Base-by-base conservation (phyloP, 1,140 invertebrate species). In the Lordiphosa stackelbergi region DNA sequence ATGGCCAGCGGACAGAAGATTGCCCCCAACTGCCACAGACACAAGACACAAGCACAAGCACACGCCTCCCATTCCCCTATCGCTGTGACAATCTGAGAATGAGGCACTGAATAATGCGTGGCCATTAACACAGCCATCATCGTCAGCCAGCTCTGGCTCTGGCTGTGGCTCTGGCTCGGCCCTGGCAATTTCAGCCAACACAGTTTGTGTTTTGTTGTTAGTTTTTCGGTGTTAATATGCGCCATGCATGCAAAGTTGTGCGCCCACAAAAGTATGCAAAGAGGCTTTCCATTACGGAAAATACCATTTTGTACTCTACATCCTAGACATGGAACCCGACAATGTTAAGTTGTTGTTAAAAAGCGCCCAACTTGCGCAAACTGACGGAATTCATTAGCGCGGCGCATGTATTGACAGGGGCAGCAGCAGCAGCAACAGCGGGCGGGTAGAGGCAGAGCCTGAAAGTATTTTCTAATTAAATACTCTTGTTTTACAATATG, bases 401-500 rank as follows among this genome's bases (percentile, higher is more conserved):
- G 49, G 53, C 66, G 28, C 45, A 42, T 24, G 47, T 65, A 73
- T 73, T 71, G 71, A 73, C 70, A 51, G 42, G 28, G 16, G 42
- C 22, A 24, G 5, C n/a, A 8, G 9, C 11, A n/a, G 37, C 28
- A 34, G 28, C 40, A 41, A 36, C 5, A 22, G 35, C 31, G 45
- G 47, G 62, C 31, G 35, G 16, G 28, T 45, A 52, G 19, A 11
- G 47, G 22, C 24, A 60, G 46, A 54, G 43, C 59, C 57, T 74
- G 66, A 72, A 77, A 73, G 78, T 81, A 78, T 85, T 85, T 85
- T 85, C 83, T 85, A 85, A 85, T 85, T 85, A 85, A 85, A 85
- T 83, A 68, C 69, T 77, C 83, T 85, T 85, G 81, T 85, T 85
- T 85, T 73, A 85, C 81, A 85, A 85, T 85, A 85, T 85, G 81